A percentile compares a stretch with the other conserved stretches of the same genome.
Conservation (phyloP, 2,888 invertebrate species). For the Dolichopus griseipennis region DNA sequence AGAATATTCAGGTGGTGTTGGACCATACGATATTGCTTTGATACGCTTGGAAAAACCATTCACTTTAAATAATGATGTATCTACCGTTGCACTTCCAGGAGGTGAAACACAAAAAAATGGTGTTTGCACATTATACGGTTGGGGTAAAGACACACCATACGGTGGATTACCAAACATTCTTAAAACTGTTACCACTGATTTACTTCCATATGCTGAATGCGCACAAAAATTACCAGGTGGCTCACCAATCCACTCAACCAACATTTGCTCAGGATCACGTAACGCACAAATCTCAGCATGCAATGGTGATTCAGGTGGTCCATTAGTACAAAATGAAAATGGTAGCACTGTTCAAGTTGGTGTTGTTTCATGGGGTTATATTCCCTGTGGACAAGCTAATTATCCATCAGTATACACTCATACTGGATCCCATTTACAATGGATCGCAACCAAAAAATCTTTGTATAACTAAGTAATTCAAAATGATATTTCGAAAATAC, state of each 20-base stretch:
- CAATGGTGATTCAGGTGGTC: conserved; percentile 41
- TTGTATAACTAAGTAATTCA: background rate
- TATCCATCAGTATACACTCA: conserved; percentile 44
- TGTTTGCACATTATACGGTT: conserved; percentile 24
- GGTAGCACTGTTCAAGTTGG: conserved; percentile 33
- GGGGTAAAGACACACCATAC: conserved; percentile 32
- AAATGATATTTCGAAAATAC: too few relatives aligned
- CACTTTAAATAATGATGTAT: conserved; percentile 27
- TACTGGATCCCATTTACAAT: conserved; percentile 31
- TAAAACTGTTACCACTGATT: conserved; percentile 29
- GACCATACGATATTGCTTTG: conserved; percentile 49
- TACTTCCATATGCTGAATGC: conserved; percentile 28
- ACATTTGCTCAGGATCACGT: conserved; percentile 39
- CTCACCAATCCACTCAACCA: conserved; percentile 24
- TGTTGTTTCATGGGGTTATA: conserved; percentile 46
- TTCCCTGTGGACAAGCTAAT: conserved; percentile 39
- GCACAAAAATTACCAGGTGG: conserved; percentile 23
- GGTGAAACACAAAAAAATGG: conserved; percentile 15
- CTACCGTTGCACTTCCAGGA: conserved; percentile 14
- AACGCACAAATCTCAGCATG: conserved; percentile 43
- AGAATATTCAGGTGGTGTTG: conserved; percentile 36
- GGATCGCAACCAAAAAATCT: conserved; percentile 28
- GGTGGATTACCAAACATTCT: conserved; percentile 28
- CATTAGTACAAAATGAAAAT: conserved; percentile 27
- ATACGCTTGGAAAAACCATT: conserved; percentile 33